Evolutionary conservation across 2,797 vertebrate species (phyloP), one percentile per base, ranked within the genome.

Genomic region (Hoplostethus atlanticus): DNA sequence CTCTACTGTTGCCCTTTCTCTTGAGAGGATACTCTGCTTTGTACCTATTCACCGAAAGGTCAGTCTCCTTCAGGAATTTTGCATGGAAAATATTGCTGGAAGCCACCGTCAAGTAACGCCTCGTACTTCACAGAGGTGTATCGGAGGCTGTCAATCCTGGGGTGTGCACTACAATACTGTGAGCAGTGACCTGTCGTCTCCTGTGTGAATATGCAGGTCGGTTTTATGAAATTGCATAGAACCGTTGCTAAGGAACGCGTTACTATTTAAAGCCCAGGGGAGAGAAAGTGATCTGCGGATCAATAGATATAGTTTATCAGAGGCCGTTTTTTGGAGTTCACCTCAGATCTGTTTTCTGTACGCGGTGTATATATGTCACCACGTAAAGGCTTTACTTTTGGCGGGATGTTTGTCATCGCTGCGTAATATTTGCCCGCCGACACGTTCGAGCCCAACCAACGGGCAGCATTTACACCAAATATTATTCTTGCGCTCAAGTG

Each of bases 41-140:
- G 53, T 71, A 69, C 67, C 69, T 59, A 61, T 71, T 44, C 47
- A 38, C 28, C 28, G 52, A 86, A 80, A 84, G 73, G 76, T 80
- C 73, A 62, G 21, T 74, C 51, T 46, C 52, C 47, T 52, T 34
- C 2, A 28, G 59, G 42, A 54, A 34, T 16, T 30, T 31, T 52
- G 47, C 47, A 47, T 42, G 38, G 48, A 59, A 21, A 51, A 44
- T 13, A 62, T 62, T 60, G 64, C 51, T 25, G 30, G 46, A 58
- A 38, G 58, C 25, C 21, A 30, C 31, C 21, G 28, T 51, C n/a
- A 40, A 59, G 21, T 31, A 2, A 68, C 57, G 6, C 9, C 13
- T 57, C 6, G 17, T 38, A 21, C 42, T 50, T 44, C 34, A 34
- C 21, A 21, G 34, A 34, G 6, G 34, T 34, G 3, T 34, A 34